These are phyloP conservation scores for Auanema sp. DNA, from an alignment of 2,888 invertebrate species.

Conservation along the genomic window DNA sequence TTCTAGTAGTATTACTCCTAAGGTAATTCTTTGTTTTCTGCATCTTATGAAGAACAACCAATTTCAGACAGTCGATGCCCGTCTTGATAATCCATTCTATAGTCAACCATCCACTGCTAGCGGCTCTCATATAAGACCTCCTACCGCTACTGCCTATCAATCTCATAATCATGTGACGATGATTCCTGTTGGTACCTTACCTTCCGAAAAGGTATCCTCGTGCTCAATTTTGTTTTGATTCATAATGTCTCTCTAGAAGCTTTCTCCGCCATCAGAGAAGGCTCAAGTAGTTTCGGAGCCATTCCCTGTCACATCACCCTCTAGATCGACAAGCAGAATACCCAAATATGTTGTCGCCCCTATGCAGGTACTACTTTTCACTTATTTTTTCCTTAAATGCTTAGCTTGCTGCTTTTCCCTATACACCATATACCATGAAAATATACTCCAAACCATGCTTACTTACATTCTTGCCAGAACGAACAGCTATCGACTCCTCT, in stretches of 20 bases:
- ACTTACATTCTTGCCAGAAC: slow-evolving; percentile 2
- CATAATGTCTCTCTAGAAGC: not conserved
- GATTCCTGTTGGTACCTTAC: slow-evolving; percentile 7
- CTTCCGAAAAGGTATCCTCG: not conserved
- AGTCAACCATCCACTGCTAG: too few relatives aligned
- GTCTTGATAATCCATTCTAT: too few relatives aligned
- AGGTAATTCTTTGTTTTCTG: too few relatives aligned
- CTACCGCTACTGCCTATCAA: slow-evolving; percentile 1
- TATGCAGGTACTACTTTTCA: slow-evolving; percentile 12
- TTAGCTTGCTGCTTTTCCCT: not conserved
- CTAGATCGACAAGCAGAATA: slow-evolving; percentile 7
- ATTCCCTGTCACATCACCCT: slow-evolving; percentile 13
- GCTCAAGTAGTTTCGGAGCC: not conserved
- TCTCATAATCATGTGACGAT: slow-evolving; percentile 14
- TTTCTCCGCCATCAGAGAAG: slow-evolving; percentile 4
- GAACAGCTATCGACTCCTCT: slow-evolving; percentile 12
- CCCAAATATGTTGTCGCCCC: slow-evolving; percentile 20
- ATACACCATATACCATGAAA: not conserved
- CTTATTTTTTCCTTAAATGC: not conserved
- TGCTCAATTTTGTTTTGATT: not conserved
- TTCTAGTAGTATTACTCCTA: too few relatives aligned
- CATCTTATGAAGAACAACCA: too few relatives aligned
- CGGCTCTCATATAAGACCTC: not conserved
- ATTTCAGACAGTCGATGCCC: too few relatives aligned
- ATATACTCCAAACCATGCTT: not conserved